Conservation (phyloP, 2,888 invertebrate genomes). For the Cataglyphis rosenhaueri region DNA sequence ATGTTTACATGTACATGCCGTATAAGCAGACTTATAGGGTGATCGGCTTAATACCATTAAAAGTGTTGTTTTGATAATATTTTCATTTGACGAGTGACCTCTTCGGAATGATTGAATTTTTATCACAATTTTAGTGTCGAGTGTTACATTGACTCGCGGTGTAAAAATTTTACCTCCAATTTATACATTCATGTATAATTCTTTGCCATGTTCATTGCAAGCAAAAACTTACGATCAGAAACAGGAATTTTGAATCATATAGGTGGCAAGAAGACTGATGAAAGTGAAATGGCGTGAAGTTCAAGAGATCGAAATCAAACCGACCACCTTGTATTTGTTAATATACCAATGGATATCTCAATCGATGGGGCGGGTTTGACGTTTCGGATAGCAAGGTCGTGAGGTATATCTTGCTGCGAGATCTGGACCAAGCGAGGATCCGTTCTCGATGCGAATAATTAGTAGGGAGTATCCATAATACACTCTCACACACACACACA, state of each 20-base stretch:
- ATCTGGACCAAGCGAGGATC: conserved; percentile 63
- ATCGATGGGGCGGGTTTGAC: conserved; percentile 46
- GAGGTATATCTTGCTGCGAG: conserved; percentile 61
- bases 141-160: neutral
- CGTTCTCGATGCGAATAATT: conserved; percentile 64
- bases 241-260: neutral
- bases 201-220: neutral
- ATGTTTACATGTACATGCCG: conserved; percentile 34
- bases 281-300: neutral
- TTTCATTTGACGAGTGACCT: neutral
- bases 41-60: conserved; percentile 4
- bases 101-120: neutral
- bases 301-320: neutral
- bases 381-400: conserved; percentile 39
- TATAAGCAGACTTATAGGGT: conserved; percentile 44
- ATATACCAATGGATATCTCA: conserved; percentile 41
- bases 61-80: neutral
- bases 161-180: conserved; percentile 1
- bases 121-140: neutral
- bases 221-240: neutral
- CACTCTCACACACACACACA: neutral
- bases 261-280: neutral
- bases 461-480: conserved; percentile 56
- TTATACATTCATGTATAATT: conserved; percentile 30
- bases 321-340: neutral